These are phyloP conservation scores for Halichoerus grypus DNA, from an alignment of 2,113 vertebrate species.

Conservation along the genomic window DNA sequence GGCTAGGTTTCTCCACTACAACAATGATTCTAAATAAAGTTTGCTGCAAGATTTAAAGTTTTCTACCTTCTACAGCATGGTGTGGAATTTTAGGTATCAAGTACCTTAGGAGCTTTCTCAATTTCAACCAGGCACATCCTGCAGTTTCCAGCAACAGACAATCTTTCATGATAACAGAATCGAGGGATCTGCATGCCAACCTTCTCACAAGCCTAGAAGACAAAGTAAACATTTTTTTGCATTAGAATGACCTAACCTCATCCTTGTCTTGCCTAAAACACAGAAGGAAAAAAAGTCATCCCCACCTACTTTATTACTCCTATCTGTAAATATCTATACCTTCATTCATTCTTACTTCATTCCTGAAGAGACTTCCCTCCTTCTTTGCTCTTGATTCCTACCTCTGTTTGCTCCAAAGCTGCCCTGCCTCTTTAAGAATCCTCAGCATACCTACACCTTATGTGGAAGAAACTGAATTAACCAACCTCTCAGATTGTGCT, in stretches of 20 bases:
- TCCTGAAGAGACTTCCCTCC: neutral
- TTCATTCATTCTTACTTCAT: neutral
- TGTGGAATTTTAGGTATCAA: slow-evolving; percentile 60
- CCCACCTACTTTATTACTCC: neutral
- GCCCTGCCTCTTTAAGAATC: neutral
- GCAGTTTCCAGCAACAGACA: slow-evolving; percentile 97
- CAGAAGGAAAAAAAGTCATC: neutral
- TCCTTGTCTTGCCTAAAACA: neutral
- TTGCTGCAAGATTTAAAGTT: slow-evolving; percentile 44
- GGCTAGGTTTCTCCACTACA: slow-evolving; percentile 6
- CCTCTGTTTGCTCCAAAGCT: neutral
- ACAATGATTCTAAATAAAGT: slow-evolving; percentile 56
- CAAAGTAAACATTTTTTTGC: neutral
- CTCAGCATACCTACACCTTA: neutral
- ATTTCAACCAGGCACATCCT: slow-evolving; percentile 99
- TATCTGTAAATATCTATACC: neutral
- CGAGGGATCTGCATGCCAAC: slow-evolving; percentile 97
- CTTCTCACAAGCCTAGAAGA: slow-evolving; percentile 93
- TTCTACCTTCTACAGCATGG: slow-evolving; percentile 53
- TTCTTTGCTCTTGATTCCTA: neutral
- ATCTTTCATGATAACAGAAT: slow-evolving; percentile 97
- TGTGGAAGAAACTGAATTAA: neutral
- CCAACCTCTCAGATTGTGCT: neutral
- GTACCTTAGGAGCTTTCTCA: slow-evolving; percentile 96
- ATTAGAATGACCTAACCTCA: slow-evolving; percentile 27